phyloP scores from a whole-genome alignment of 2,888 invertebrate species.

The Leptura quadrifasciata region DNA sequence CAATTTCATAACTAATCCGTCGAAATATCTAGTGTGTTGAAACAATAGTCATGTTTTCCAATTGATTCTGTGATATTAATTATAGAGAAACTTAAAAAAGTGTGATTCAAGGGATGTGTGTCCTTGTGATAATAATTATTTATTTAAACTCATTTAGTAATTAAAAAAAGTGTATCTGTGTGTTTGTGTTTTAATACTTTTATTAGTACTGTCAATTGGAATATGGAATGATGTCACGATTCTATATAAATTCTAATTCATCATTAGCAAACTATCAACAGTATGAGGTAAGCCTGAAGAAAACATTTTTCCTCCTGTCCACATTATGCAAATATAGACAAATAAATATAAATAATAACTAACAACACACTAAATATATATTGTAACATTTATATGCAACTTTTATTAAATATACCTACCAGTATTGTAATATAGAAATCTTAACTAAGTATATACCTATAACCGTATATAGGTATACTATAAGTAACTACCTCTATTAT shows the following conservation, averaged over 20 bases:
- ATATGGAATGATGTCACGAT: conserved; percentile 73
- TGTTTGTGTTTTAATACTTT: conserved; percentile 53
- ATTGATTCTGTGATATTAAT: conserved; percentile 46
- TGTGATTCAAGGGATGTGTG: conserved; percentile 33
- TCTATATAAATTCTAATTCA: conserved; percentile 72
- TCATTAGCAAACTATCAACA: conserved; percentile 72
- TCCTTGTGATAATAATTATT: conserved; percentile 30
- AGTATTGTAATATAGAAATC: no score
- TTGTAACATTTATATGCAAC: no score
- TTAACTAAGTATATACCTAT: no score
- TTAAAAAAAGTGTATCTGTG: conserved; percentile 43
- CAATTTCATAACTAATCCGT: conserved; percentile 44
- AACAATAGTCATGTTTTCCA: conserved; percentile 22
- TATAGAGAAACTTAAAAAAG: conserved; percentile 11
- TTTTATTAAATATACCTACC: no score
- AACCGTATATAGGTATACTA: no score
- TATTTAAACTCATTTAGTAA: neutral
- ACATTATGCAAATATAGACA: neutral
- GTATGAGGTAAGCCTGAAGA: conserved; percentile 71
- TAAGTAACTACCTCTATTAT: no score
- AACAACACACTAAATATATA: neutral
- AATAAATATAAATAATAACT: neutral
- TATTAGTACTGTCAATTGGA: conserved; percentile 52
- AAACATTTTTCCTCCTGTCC: neutral
- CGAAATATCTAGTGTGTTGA: conserved; percentile 39